Conservation (phyloP, 2,113 vertebrate species). For the Pteronura brasiliensis region DNA sequence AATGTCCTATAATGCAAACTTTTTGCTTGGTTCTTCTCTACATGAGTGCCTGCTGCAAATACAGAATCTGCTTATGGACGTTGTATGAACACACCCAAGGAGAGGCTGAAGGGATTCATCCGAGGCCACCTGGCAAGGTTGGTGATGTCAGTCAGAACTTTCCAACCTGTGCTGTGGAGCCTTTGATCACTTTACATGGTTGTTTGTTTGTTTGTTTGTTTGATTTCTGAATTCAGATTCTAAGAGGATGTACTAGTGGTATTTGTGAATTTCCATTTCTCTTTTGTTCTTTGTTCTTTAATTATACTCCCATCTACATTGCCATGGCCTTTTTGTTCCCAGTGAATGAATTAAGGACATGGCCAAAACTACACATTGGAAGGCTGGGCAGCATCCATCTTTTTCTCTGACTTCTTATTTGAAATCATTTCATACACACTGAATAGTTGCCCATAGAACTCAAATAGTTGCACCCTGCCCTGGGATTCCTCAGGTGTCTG, state of each 20-base stretch:
- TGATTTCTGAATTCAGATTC: background rate
- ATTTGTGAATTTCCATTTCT: background rate
- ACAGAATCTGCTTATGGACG: background rate
- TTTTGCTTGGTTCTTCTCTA: background rate
- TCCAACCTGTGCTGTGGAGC: background rate
- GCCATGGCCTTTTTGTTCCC: background rate
- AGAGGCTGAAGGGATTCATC: background rate
- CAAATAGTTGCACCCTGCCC: background rate
- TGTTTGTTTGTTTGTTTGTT: background rate
- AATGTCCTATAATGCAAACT: background rate
- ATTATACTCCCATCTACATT: background rate
- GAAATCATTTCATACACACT: background rate
- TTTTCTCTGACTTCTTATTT: background rate
- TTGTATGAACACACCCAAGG: no score
- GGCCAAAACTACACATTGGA: background rate
- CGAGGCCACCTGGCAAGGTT: background rate
- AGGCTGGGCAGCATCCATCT: background rate
- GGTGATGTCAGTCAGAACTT: background rate
- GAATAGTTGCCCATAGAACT: background rate
- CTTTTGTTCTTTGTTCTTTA: background rate
- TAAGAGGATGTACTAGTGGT: background rate
- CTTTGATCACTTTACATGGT: background rate
- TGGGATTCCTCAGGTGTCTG: background rate
- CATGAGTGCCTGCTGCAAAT: background rate
- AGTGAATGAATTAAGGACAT: background rate